These are phyloP conservation scores for Coleophora deauratella DNA, from an alignment of 2,888 invertebrate species.

Conservation along the genomic window DNA sequence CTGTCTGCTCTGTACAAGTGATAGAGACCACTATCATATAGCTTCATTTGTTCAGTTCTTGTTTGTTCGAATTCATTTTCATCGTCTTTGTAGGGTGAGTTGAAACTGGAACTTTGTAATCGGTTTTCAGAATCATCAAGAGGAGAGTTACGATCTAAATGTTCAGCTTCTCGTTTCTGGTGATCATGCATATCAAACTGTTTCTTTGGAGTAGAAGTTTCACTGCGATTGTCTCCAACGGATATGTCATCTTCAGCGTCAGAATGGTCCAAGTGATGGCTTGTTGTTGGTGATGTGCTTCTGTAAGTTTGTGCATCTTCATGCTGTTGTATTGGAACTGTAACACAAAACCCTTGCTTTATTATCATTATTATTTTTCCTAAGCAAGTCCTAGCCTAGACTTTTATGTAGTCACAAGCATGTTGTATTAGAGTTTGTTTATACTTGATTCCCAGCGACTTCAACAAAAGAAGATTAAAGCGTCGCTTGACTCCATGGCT, in stretches of 20 bases:
- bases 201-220: conserved; percentile 47
- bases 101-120: conserved; percentile 43
- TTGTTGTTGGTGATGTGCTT: conserved; percentile 31
- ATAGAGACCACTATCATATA: conserved; percentile 57
- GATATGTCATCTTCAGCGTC: conserved; percentile 61
- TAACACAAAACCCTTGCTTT: conserved; percentile 15
- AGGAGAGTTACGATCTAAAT: conserved; percentile 39
- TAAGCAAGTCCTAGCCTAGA: too few relatives aligned
- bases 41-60: conserved; percentile 44
- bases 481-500: conserved; percentile 47
- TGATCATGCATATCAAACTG: conserved; percentile 24
- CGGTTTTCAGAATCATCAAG: conserved; percentile 36
- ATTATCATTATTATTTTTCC: too few relatives aligned
- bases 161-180: conserved; percentile 34
- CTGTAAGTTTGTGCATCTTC: conserved; percentile 32
- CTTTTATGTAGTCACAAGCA: too few relatives aligned
- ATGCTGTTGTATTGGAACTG: conserved; percentile 36
- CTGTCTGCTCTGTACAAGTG: conserved; percentile 53
- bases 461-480: conserved; percentile 20
- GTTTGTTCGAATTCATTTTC: conserved; percentile 47
- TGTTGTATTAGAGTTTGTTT: too few relatives aligned
- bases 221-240: conserved; percentile 61
- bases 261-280: conserved; percentile 42
- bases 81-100: conserved; percentile 57
- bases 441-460: too few relatives aligned